A percentile compares a stretch with the other conserved stretches of the same genome.
These are phyloP conservation scores for Athetis lepigone DNA, from an alignment of 2,888 invertebrate genomes.

Conservation along the genomic window DNA sequence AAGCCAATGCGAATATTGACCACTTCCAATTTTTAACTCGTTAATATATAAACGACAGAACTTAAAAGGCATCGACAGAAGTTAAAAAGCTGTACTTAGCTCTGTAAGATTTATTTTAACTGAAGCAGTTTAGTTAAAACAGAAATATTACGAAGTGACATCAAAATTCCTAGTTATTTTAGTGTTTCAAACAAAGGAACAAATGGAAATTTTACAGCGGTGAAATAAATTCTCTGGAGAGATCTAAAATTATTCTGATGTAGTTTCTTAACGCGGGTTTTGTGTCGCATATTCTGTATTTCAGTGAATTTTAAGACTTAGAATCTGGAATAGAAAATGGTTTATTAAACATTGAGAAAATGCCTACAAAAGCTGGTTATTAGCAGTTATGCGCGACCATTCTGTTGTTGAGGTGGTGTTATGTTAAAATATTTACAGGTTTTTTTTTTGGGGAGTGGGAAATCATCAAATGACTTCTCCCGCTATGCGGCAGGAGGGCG, in stretches of 20 bases:
- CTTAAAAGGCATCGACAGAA: no score
- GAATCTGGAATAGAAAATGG: slow-evolving; percentile 9
- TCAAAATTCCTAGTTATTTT: slow-evolving; percentile 46
- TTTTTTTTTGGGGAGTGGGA: no score
- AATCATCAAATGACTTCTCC: no score
- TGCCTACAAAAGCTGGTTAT: no score
- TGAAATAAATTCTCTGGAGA: slow-evolving; percentile 46
- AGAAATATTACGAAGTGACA: slow-evolving; percentile 26
- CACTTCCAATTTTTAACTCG: no score
- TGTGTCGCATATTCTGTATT: slow-evolving; percentile 43
- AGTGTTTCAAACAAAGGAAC: slow-evolving; percentile 40
- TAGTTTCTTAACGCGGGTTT: slow-evolving; percentile 49
- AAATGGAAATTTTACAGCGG: slow-evolving; percentile 35
- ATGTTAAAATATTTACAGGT: no score
- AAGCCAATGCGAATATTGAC: no score
- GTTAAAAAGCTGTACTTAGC: not conserved
- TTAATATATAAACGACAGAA: no score
- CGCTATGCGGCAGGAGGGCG: no score
- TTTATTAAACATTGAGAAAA: not conserved
- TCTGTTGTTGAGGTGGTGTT: not conserved
- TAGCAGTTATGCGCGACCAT: not conserved
- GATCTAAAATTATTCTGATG: slow-evolving; percentile 57
- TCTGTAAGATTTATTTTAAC: slow-evolving; percentile 12
- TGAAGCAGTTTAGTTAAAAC: slow-evolving; percentile 12
- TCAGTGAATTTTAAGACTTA: slow-evolving; percentile 24